Percentiles rank a stretch among this genome's conserved stretches.
phyloP scores from a whole-genome alignment of 2,888 invertebrate species.

The Drosophila prostipennis region DNA sequence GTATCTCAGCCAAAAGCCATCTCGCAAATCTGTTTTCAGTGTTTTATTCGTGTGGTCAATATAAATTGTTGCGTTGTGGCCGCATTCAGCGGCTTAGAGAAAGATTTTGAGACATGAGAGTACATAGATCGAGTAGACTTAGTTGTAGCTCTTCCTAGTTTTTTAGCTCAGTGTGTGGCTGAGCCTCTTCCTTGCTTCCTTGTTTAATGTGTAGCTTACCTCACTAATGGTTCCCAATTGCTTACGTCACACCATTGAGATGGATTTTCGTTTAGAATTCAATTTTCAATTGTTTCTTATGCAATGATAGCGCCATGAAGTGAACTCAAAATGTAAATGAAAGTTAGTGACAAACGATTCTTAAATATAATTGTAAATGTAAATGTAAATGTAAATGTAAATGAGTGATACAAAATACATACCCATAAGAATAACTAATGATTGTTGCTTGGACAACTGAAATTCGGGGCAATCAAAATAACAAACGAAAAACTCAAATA shows the following conservation, averaged over 20 bases:
- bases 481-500: slow-evolving; percentile 25
- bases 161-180: slow-evolving; percentile 22
- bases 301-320: slow-evolving; percentile 80
- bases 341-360: slow-evolving; percentile 38
- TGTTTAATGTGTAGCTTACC: slow-evolving; percentile 85
- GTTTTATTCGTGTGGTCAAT: slow-evolving; percentile 20
- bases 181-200: slow-evolving; percentile 57
- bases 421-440: slow-evolving; percentile 66
- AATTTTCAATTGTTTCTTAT: slow-evolving; percentile 59
- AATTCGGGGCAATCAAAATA: slow-evolving; percentile 1
- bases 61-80: slow-evolving; percentile 51
- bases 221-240: slow-evolving; percentile 85
- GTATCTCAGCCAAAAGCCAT: slow-evolving; percentile 32
- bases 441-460: slow-evolving; percentile 58
- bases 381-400: slow-evolving; percentile 12
- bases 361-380: slow-evolving; percentile 21
- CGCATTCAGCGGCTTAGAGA: slow-evolving; percentile 30
- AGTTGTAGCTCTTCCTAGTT: slow-evolving; percentile 34
- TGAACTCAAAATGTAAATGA: slow-evolving; percentile 59
- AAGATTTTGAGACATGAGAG: slow-evolving; percentile 44
- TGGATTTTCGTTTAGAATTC: slow-evolving; percentile 71
- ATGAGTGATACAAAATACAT: slow-evolving; percentile 47
- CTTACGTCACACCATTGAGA: slow-evolving; percentile 84
- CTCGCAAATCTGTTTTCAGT: slow-evolving; percentile 11
- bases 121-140: slow-evolving; percentile 34